Base-by-base conservation (phyloP, 2,113 vertebrate species). In the Montifringilla adamsi region DNA sequence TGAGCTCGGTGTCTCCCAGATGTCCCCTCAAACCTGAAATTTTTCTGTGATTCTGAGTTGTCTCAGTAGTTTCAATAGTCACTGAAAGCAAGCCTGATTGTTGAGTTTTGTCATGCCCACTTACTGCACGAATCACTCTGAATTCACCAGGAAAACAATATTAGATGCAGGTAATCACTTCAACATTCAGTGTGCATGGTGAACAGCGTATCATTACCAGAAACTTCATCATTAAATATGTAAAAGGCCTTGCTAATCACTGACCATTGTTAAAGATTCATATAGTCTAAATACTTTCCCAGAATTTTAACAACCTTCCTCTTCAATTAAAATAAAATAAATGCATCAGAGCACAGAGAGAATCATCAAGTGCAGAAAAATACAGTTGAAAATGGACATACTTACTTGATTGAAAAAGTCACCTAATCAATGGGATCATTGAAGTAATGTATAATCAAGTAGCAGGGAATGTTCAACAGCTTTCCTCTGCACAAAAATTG, bases 161-260 rank as follows among this genome's bases (percentile, higher is more conserved):
- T 78, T 49, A 59, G 55, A 62, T 24, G 26, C 81, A 93, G 81
- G 87, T 95, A 95, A 95, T 95, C 77, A 91, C 84, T 93, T 89
- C 62, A 94, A 18, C 62, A 83, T 82, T 94, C 88, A 88, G 2
- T 1, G 1, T 78, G 43, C 35, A 11, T 39, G 28, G 67, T 39
- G 63, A 94, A 43, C 58, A 76, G 76, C 3, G 24, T 90, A 41
- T 13, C 59, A 35, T 90, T 84, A 79, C 62, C 64, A 83, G 74
- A 58, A 93, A 63, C 89, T 63, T 39, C 68, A 92, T 94, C 69
- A 94, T 92, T 89, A 95, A 90, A 95, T 85, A 94, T 80, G 87
- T 83, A 90, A 93, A 95, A 95, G 90, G 15, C 39, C 37, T 90
- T 84, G 68, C 87, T 95, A 96, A 97, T 96, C 92, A 94, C 90